Evolutionary conservation across 2,888 invertebrate genomes (phyloP).

Genomic region (Plagiodera versicolora): DNA sequence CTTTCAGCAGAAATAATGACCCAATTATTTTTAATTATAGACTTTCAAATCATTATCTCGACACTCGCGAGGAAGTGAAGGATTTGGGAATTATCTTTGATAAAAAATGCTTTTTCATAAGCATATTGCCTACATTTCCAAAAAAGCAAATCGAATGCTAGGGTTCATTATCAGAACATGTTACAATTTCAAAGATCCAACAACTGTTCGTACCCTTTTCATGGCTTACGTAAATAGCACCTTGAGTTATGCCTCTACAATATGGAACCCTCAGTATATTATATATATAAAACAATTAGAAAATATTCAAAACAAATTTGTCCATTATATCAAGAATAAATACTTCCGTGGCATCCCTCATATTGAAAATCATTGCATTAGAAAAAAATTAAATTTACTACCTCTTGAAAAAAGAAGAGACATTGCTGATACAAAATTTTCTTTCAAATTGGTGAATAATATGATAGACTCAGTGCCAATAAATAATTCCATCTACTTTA

Average conservation of each 20-base stretch:
- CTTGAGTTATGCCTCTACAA: background rate
- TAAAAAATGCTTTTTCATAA: background rate
- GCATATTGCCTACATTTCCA: background rate
- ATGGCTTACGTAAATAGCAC: background rate
- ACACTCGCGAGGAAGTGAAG: background rate
- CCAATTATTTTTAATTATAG: too few species aligned
- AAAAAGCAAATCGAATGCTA: background rate
- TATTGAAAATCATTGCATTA: too few species aligned
- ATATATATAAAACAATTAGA: background rate
- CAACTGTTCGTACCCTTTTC: background rate
- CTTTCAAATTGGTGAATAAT: too few species aligned
- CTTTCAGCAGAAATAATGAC: background rate
- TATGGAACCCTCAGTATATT: slow-evolving; percentile 3
- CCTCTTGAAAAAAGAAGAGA: too few species aligned
- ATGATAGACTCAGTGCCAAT: too few species aligned
- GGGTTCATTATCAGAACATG: background rate
- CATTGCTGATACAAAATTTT: too few species aligned
- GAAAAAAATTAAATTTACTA: too few species aligned
- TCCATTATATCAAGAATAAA: too few species aligned
- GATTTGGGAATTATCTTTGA: background rate
- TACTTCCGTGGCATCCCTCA: too few species aligned
- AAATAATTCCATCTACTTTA: too few species aligned
- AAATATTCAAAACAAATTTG: too few species aligned
- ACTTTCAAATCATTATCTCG: background rate
- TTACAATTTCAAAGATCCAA: background rate